Evolutionary conservation across 1,140 invertebrate genomes (phyloP), one percentile per base, ranked within the genome.

Genomic region (Eumeta japonica): DNA sequence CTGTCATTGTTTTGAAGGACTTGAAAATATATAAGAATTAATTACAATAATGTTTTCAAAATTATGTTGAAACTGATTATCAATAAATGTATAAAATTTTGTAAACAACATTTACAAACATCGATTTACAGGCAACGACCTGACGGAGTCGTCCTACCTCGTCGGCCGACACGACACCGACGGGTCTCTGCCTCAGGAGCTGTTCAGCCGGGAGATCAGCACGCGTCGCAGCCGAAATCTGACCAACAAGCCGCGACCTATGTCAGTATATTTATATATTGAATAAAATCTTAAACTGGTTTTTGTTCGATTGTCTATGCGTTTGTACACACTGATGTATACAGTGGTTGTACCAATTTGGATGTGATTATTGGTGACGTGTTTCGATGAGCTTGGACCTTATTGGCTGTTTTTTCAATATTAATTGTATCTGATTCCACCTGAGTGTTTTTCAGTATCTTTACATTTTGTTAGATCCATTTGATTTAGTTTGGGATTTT

Each of bases 111-210:
- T 14, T 35, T 12, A 24, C 20, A n/a, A 10, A 33, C 14, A 15
- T 33, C 3, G 10, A 7, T 33, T 35, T 10, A 3, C 43, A 68
- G 61, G 64, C 32, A 70, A 58, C 46, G 62, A 67, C 35, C 63
- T 68, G 35, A 52, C 61, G 9, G 68, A 74, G 35, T 72, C 64
- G 0, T 70, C 63, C 18, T 72, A 75, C 39, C 35, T 71, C 28
- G 68, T 73, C 28, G 68, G 68, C 0, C 50, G 68, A 0, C 68
- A 73, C 47, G 68, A 73, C 50, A 73, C 68, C 2, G 68, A 73
- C 50, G 59, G 43, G 1, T 42, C 48, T 4, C 18, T 68, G 4
- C 62, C 68, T 0, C 44, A 47, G 0, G 68, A 66, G 14, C 50
- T 73, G 31, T 73, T 73, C 52, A 63, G 58, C 32, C 18, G 65